Evolutionary conservation across 2,888 invertebrate genomes (phyloP).

Genomic region (Trichopoda pennipes): DNA sequence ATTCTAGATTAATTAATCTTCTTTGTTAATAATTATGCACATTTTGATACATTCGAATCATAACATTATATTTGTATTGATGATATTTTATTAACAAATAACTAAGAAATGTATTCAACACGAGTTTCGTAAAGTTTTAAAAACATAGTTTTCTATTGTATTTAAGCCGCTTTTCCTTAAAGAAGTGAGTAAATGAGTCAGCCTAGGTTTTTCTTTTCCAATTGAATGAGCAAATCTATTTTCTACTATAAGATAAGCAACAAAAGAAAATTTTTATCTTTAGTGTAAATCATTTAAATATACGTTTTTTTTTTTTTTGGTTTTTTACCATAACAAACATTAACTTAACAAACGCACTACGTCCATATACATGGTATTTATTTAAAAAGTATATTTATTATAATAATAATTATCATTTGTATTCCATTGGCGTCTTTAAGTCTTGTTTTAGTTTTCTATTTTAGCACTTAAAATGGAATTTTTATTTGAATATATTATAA

Average conservation of each 20-base stretch:
- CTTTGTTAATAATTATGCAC: too few relatives aligned
- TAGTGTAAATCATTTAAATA: conserved; percentile 14
- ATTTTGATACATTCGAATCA: too few relatives aligned
- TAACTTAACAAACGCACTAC: conserved; percentile 1
- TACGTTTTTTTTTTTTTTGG: conserved; percentile 36
- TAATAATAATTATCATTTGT: conserved; percentile 61
- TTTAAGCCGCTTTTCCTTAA: neutral
- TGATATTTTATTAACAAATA: too few relatives aligned
- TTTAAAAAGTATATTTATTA: conserved; percentile 46
- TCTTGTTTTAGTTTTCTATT: neutral
- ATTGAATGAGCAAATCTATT: neutral
- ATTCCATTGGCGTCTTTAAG: conserved; percentile 33
- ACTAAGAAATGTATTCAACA: too few relatives aligned
- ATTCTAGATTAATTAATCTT: too few relatives aligned
- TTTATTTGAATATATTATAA: neutral
- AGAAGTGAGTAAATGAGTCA: neutral
- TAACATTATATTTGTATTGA: too few relatives aligned
- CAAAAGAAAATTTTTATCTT: neutral
- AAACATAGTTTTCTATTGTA: too few relatives aligned
- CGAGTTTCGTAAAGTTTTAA: too few relatives aligned
- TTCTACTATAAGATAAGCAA: neutral
- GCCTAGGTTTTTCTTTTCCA: neutral
- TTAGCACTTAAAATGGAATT: conserved; percentile 42
- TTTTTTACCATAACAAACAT: conserved; percentile 10
- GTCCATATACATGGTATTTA: conserved; percentile 32